phyloP scores from a whole-genome alignment of 2,113 vertebrate species.

The Phoenicopterus ruber region DNA sequence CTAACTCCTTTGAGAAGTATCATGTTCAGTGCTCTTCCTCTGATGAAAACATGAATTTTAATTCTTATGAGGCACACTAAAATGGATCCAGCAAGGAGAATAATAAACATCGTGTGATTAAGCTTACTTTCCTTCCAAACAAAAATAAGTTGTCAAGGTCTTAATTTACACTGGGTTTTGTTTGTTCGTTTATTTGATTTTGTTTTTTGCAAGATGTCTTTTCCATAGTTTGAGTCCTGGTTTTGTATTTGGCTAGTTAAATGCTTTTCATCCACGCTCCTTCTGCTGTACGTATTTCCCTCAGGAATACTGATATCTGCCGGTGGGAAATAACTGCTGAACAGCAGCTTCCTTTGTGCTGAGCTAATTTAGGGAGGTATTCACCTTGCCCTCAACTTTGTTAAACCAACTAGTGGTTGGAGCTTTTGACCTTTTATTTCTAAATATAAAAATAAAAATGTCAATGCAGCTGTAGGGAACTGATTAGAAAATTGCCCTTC shows the following conservation, averaged over 20 bases:
- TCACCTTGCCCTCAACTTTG: background rate
- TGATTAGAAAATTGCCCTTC: background rate
- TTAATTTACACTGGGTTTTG: background rate
- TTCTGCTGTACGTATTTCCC: background rate
- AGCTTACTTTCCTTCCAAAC: background rate
- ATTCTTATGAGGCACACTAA: background rate
- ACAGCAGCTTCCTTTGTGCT: background rate
- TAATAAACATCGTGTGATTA: background rate
- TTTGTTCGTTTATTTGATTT: background rate
- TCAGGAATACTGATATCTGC: background rate
- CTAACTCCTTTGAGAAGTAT: background rate
- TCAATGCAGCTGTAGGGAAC: background rate
- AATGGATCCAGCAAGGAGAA: background rate
- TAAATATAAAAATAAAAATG: slow-evolving; percentile 17
- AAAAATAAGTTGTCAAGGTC: background rate
- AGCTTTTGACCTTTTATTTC: background rate
- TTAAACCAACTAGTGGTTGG: background rate
- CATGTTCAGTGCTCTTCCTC: background rate
- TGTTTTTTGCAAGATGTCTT: background rate
- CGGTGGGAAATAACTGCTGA: background rate
- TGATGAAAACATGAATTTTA: background rate
- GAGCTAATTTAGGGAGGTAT: background rate
- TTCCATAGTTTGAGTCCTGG: background rate
- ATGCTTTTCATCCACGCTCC: background rate
- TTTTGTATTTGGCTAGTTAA: background rate